Percentiles rank a stretch among this genome's conserved stretches.
Conservation (phyloP, 2,113 vertebrate genomes). For the Erinaceus europaeus region DNA sequence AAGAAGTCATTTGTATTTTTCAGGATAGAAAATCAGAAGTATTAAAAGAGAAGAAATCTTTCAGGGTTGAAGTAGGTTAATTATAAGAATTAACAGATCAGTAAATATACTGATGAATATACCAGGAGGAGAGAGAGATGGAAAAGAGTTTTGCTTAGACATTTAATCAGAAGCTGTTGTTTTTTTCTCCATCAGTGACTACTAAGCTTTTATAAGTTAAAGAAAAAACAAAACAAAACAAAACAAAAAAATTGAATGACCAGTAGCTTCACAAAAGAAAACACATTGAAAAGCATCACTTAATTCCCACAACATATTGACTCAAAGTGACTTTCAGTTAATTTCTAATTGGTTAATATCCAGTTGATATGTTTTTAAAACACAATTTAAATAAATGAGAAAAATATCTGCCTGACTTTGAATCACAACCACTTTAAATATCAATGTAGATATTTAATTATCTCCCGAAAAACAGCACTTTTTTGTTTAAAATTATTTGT, state of each 20-base stretch:
- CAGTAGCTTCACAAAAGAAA: not conserved
- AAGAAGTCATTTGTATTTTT: not conserved
- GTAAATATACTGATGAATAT: not conserved
- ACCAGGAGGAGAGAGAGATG: not conserved
- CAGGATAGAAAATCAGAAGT: not conserved
- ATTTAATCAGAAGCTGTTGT: not conserved
- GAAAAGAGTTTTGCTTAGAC: not conserved
- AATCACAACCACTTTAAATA: conserved; percentile 21
- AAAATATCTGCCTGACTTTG: conserved; percentile 25
- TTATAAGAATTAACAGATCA: not conserved
- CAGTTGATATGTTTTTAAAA: conserved; percentile 43
- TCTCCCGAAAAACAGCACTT: conserved; percentile 4
- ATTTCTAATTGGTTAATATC: conserved; percentile 49
- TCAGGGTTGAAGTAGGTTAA: not conserved
- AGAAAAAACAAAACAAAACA: too few species aligned
- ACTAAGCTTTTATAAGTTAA: not conserved
- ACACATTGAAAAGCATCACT: not conserved
- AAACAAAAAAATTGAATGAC: not conserved
- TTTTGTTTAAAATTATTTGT: not conserved
- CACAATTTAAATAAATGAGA: conserved; percentile 40
- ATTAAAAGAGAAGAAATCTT: not conserved
- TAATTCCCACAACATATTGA: conserved; percentile 14
- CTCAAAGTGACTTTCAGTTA: conserved; percentile 28
- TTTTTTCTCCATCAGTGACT: not conserved
- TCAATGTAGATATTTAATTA: conserved; percentile 39